phyloP scores from a whole-genome alignment of 2,888 invertebrate genomes.

The Nipponacmea schrenckii region DNA sequence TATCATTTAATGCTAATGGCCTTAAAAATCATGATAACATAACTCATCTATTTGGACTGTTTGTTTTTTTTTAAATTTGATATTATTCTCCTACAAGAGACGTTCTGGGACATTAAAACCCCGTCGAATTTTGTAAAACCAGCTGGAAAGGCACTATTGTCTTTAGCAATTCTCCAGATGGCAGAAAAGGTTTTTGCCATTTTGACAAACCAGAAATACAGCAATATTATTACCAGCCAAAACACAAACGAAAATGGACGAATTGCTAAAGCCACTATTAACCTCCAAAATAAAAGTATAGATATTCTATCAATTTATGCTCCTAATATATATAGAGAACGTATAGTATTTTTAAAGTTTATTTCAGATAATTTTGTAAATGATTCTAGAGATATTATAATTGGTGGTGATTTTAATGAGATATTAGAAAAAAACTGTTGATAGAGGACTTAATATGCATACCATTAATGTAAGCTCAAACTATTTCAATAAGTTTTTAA shows the following conservation, averaged over 20 bases:
- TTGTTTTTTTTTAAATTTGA: background rate
- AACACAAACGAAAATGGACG: no score
- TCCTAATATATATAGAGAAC: no score
- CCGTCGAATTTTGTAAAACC: no score
- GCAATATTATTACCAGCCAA: background rate
- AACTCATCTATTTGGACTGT: background rate
- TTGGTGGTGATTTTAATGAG: constrained; percentile 1
- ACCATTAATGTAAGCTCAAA: background rate
- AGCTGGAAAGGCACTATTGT: no score
- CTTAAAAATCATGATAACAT: background rate
- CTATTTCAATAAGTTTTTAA: background rate
- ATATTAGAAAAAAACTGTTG: background rate
- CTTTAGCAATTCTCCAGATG: no score
- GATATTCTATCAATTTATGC: no score
- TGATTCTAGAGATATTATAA: background rate
- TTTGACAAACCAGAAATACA: background rate
- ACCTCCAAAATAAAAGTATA: no score
- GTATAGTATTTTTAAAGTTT: no score
- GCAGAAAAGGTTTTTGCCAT: no score
- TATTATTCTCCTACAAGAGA: no score
- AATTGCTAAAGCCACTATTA: no score
- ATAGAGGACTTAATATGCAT: background rate
- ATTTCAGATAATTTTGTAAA: background rate
- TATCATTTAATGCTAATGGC: background rate
- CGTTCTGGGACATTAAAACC: no score